A percentile compares a stretch with the other conserved stretches of the same genome.
Conservation (phyloP, 1,140 invertebrate genomes). For the Eurosta solidaginis region DNA sequence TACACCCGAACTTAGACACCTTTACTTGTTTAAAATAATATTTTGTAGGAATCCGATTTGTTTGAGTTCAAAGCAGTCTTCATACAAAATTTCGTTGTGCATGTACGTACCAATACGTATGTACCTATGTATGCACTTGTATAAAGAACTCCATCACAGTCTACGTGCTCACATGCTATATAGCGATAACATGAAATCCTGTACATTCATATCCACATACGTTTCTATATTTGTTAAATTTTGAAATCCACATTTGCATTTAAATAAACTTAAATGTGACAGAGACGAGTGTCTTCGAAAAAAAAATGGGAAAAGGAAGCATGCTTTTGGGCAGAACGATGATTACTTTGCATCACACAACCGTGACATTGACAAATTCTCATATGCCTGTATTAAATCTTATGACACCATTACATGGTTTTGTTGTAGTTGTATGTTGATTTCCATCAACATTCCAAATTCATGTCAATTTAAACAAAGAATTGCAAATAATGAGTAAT, state of each 20-base stretch:
- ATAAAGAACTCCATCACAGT: no score
- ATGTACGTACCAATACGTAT: no score
- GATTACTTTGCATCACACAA: neutral
- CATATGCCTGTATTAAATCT: neutral
- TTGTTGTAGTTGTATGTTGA: neutral
- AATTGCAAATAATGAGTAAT: slow-evolving; percentile 21
- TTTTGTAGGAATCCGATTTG: no score
- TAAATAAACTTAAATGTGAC: slow-evolving; percentile 19
- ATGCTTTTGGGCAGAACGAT: neutral
- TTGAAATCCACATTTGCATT: slow-evolving; percentile 14
- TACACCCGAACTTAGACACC: no score
- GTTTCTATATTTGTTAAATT: neutral
- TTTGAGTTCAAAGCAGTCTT: no score
- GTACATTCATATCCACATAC: no score
- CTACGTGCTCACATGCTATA: no score
- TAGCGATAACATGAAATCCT: no score
- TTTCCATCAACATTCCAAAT: neutral
- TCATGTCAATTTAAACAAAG: neutral
- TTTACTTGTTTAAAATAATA: no score
- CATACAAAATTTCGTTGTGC: no score
- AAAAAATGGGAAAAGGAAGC: neutral
- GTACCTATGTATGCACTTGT: no score
- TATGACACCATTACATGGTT: neutral
- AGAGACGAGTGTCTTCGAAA: neutral
- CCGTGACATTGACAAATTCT: neutral